These are phyloP conservation scores for Podarcis cretensis DNA, from an alignment of 2,113 vertebrate genomes.

Conservation along the genomic window DNA sequence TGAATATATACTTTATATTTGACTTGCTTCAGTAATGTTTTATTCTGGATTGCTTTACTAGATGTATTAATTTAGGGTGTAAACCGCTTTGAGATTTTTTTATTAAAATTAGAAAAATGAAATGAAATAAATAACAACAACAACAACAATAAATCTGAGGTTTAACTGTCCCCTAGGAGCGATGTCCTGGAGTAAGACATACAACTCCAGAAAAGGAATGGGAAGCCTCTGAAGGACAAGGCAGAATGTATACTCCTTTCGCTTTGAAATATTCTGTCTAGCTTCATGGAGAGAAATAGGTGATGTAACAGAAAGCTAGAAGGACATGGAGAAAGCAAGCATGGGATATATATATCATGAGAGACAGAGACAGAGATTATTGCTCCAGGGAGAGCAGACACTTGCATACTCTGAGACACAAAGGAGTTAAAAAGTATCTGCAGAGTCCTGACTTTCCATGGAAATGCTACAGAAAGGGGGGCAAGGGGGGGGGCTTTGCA, in stretches of 20 bases:
- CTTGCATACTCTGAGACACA: slow-evolving; percentile 64
- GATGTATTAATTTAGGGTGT: too few relatives aligned
- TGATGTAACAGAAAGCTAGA: background rate
- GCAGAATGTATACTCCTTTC: background rate
- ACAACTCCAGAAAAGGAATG: background rate
- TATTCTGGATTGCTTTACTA: too few relatives aligned
- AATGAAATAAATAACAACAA: too few relatives aligned
- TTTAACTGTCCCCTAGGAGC: background rate
- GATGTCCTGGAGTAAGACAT: background rate
- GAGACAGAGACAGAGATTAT: background rate
- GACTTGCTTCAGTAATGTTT: too few relatives aligned
- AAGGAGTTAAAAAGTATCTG: slow-evolving; percentile 74
- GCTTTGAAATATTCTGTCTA: background rate
- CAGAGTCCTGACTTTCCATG: slow-evolving; percentile 65
- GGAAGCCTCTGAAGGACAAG: background rate
- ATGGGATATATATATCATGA: background rate
- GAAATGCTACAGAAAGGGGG: slow-evolving; percentile 67
- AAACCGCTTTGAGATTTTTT: too few relatives aligned
- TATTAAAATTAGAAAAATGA: too few relatives aligned
- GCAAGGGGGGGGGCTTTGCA: slow-evolving; percentile 57
- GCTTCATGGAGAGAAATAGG: background rate
- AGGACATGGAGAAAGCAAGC: background rate
- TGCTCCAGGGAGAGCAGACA: slow-evolving; percentile 57
- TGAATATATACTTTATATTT: too few relatives aligned
- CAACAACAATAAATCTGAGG: too few relatives aligned